Evolutionary conservation across 2,888 invertebrate genomes (phyloP).

Genomic region (Deladenus siricidicola): DNA sequence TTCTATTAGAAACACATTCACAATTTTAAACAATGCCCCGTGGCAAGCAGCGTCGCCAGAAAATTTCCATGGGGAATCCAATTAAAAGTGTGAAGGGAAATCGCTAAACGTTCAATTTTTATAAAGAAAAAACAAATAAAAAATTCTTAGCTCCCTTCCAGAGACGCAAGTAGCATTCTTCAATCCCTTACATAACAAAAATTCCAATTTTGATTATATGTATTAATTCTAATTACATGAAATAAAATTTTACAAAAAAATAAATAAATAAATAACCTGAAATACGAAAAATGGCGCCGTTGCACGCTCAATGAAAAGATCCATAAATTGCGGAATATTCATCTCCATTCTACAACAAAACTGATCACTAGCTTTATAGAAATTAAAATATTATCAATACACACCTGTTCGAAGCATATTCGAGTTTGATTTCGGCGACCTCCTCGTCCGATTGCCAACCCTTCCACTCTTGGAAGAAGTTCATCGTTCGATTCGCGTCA

Average conservation of each 20-base stretch:
- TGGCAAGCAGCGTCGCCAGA: no score
- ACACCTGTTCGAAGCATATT: slow-evolving; percentile 83
- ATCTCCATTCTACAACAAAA: slow-evolving; percentile 62
- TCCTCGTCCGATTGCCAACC: slow-evolving; percentile 78
- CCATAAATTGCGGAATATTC: slow-evolving; percentile 89
- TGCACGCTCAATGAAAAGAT: slow-evolving; percentile 90
- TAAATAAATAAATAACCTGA: slow-evolving; percentile 60
- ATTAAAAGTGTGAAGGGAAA: no score
- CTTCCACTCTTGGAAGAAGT: slow-evolving; percentile 63
- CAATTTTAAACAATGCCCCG: no score
- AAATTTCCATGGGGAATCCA: no score
- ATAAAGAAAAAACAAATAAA: no score
- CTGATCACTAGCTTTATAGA: neutral
- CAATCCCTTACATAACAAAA: no score
- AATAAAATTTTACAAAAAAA: neutral
- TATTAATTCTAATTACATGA: no score
- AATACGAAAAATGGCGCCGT: slow-evolving; percentile 99
- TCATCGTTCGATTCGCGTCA: slow-evolving; percentile 62
- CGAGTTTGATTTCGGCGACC: slow-evolving; percentile 67
- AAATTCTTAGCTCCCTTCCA: no score
- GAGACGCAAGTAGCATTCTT: no score
- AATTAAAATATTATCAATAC: neutral
- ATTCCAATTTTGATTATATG: no score
- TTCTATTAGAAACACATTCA: no score
- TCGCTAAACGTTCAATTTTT: no score